Base-by-base conservation (phyloP, 2,888 invertebrate species). In the Elysia crispata region DNA sequence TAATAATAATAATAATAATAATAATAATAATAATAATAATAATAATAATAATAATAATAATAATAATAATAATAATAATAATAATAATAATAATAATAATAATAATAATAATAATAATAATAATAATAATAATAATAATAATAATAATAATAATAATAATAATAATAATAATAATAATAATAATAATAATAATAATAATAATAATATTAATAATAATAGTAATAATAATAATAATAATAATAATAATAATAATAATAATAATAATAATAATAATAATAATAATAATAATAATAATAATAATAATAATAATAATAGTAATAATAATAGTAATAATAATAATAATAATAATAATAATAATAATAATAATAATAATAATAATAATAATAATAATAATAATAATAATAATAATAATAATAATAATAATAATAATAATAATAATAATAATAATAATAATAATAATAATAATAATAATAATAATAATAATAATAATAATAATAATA, bases 151-250 rank as follows among this genome's bases (percentile, higher is more conserved):
- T 13, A 20, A 54, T 20, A 54, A 54, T 54, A 20, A 54, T 54
- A 54, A 54, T 54, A 54, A 54, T 54, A 20, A 54, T 54, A 54
- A 54, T 54, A 20, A 54, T 54, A 54, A 54, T 13, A 64, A 64
- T 15, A 64, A 64, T 15, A 64, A 64, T 15, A 64, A 64, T 15
- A 64, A 64, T 15, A 64, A 64, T 15, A 64, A 64, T 15, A 64
- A 64, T 15, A 64, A 64, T 15, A 64, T 20, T 15, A 64, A 64
- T 15, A 64, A 64, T 15, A 64, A 64, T 15, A 64, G 23, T 15
- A 64, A 64, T 15, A 64, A 64, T 15, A 64, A 64, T 15, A 64
- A 64, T 15, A 64, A 64, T 15, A 64, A 64, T 15, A 64, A 64
- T 15, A 64, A 64, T 15, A 64, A 64, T 15, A 64, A 64, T 15